These are phyloP conservation scores for Sitta europaea DNA, from an alignment of 2,113 vertebrate genomes.

Conservation along the genomic window DNA sequence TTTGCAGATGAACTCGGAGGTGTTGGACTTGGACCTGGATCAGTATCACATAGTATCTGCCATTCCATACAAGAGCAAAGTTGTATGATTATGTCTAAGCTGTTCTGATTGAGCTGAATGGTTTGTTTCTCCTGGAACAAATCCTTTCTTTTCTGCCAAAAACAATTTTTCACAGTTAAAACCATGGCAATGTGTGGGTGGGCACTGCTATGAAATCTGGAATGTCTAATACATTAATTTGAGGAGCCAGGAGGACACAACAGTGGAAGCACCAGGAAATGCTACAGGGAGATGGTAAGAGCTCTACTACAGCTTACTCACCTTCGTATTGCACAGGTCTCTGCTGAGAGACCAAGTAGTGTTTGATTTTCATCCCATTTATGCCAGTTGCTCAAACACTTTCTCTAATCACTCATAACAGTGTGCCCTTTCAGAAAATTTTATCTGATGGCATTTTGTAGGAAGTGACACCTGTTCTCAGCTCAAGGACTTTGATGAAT, in stretches of 20 bases:
- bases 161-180: background rate
- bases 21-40: background rate
- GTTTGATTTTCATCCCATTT: background rate
- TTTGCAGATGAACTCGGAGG: background rate
- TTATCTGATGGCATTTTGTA: background rate
- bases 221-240: background rate
- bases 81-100: background rate
- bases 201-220: background rate
- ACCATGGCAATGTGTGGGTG: background rate
- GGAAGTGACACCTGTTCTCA: background rate
- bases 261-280: background rate
- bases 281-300: background rate
- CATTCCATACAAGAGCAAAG: background rate
- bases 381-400: background rate
- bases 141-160: background rate
- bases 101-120: background rate
- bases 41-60: rapidly evolving
- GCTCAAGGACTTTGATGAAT: background rate
- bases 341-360: background rate
- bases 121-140: background rate
- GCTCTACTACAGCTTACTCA: background rate
- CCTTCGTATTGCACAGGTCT: background rate
- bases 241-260: background rate
- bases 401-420: background rate
- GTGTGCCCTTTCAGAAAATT: background rate